Evolutionary conservation across 2,113 vertebrate genomes (phyloP), one percentile per base, ranked within the genome.

Genomic region (Columba livia): DNA sequence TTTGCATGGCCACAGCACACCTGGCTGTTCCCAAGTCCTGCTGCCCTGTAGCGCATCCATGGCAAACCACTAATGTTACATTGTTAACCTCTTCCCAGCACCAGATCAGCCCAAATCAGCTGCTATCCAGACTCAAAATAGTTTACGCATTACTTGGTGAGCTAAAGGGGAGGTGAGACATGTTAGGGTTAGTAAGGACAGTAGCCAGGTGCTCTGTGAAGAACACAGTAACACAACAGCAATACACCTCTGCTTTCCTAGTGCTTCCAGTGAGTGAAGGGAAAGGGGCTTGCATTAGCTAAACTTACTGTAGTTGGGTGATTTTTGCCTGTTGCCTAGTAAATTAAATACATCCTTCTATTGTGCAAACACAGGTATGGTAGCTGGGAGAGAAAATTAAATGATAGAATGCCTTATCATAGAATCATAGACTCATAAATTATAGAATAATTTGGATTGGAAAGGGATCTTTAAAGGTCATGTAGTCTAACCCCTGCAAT

Each of bases 221-320:
- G 34, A 29, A 14, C 25, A 80, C 47, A 7, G 31, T 44, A 44
- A 47, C 21, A 18, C 0, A 0, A 1, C 0, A 23, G 28, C 12
- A 3, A 32, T 70, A 20, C 6, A 54, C 17, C 11, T 60, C 40
- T 81, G 48, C 42, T 34, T 89, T 58, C 36, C 32, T 18, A n/a
- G 36, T 61, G 32, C 5, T 77, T 24, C 28, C 34, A 56, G 19
- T 0, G 4, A 81, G 23, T 17, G 26, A 80, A 81, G 28, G 5
- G 80, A 70, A 90, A 90, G 24, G 5, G 3, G 12, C 5, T 70
- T 47, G 47, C 11, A 4, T 40, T 73, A 18, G 6, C 9, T 34
- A 34, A 57, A 25, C 23, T 17, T 11, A 42, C 20, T 24, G 20
- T 32, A 70, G 61, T 21, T 65, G 50, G 3, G 19, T 66, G 29